Percentiles rank a stretch among this genome's conserved stretches.
These are phyloP conservation scores for Anthopleura sola DNA, from an alignment of 64 coral and sea anemone genomes.

Conservation along the genomic window DNA sequence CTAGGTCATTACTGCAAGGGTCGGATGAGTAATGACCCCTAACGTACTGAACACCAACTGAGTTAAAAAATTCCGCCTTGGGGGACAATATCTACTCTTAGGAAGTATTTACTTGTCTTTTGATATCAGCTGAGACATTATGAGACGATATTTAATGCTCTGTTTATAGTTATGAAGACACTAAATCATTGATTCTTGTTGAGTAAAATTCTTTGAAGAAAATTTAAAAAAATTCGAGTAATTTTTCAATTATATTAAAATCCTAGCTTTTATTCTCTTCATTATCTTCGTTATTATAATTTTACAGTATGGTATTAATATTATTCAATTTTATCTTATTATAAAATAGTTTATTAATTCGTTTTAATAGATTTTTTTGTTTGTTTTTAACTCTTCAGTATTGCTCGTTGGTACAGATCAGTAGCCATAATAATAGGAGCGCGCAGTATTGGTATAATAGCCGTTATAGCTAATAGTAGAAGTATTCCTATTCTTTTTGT, in stretches of 20 bases:
- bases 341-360: too few relatives aligned
- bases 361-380: background rate
- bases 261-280: too few relatives aligned
- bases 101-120: slow-evolving; percentile 18
- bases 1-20: background rate
- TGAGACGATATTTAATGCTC: background rate
- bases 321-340: too few relatives aligned
- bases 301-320: too few relatives aligned
- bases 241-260: too few relatives aligned
- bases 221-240: too few relatives aligned
- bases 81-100: background rate
- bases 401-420: background rate
- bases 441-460: background rate
- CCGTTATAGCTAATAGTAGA: too few relatives aligned
- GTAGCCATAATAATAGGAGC: background rate
- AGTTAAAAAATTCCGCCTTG: background rate
- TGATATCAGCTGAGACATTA: background rate
- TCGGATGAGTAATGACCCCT: background rate
- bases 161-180: background rate
- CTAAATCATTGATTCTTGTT: background rate
- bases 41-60: background rate
- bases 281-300: too few relatives aligned
- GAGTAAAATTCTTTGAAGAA: too few relatives aligned
- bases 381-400: too few relatives aligned
- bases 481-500: background rate